Evolutionary conservation across 2,888 invertebrate species (phyloP), one percentile per base, ranked within the genome.

Genomic region (Brenthis ino): DNA sequence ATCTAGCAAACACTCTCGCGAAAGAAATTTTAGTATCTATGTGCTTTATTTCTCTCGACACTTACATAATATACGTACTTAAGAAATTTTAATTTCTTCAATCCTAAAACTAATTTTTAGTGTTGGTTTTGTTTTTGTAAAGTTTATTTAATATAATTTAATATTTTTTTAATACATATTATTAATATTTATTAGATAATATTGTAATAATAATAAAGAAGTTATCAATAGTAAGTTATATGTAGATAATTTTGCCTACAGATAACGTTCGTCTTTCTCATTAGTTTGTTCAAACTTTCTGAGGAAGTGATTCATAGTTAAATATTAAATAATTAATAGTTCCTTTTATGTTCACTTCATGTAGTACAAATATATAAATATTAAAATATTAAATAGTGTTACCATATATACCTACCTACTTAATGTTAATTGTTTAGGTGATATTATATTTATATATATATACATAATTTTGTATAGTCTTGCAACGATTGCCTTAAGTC

Each of bases 301-400:
- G 48, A 67, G 48, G 24, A 33, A 64, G 53, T 67, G 64, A 64
- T 70, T 70, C 70, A 70, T 67, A 64, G 64, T 53, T 47, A 37
- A 58, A 55, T 57, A 50, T 24, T 51, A 58, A 33, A 63, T 33
- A 16, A 6, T 16, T 33, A 16, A 6, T 16, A 67, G 64, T 43
- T 67, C 51, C 64, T 67, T 57, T 57, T 24, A 60, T 28, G 28
- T 64, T 28, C n/a, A 60, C 47, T 64, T 70, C 55, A 58, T 63
- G 48, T 43, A 65, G 69, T 63, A 66, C 66, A 69, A 66, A 69
- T 64, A 63, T 67, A 37, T 51, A 20, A 65, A 14, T 48, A 8
- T n/a, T 60, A 28, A 20, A 65, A 14, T 48, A 8, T n/a, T 60
- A 28, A 28, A 50, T 60, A 57, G 47, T 48, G 14, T 48, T 58